Percentiles rank a stretch among this genome's conserved stretches.
Conservation (phyloP, 2,888 invertebrate species). For the Pheosia tremula region DNA sequence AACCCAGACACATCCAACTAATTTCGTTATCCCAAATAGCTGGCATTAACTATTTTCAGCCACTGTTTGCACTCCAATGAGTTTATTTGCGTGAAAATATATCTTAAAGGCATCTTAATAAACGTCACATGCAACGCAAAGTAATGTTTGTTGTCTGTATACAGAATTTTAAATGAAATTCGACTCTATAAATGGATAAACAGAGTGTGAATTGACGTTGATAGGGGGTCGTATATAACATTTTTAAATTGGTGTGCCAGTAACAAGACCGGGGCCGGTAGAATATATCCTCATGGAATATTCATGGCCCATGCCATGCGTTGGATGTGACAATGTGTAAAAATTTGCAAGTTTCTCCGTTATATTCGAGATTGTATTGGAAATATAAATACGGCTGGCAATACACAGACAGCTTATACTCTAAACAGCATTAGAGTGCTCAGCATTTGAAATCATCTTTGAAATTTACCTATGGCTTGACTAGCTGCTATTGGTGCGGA, state of each 20-base stretch:
- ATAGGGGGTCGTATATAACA: conserved; percentile 13
- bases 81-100: conserved; percentile 11
- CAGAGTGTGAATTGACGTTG: conserved; percentile 26
- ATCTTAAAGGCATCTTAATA: conserved; percentile 13
- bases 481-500: too few species aligned
- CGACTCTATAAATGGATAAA: conserved; percentile 14
- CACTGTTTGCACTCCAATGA: conserved; percentile 5
- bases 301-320: conserved; percentile 30
- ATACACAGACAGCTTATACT: background rate
- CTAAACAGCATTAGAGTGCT: too few species aligned
- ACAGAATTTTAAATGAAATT: conserved; percentile 22
- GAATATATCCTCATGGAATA: conserved; percentile 36
- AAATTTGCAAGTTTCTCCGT: conserved; percentile 1
- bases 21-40: conserved; percentile 24
- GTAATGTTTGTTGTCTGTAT: conserved; percentile 12
- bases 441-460: too few species aligned
- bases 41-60: conserved; percentile 10
- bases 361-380: background rate
- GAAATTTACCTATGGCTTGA: too few species aligned
- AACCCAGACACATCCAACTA: conserved; percentile 16
- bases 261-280: conserved; percentile 27
- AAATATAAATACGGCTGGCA: background rate
- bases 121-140: conserved; percentile 14
- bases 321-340: conserved; percentile 5
- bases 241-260: conserved; percentile 21